Evolutionary conservation across 1,140 invertebrate species (phyloP), one percentile per base, ranked within the genome.

Genomic region (Heliconius hermathena): DNA sequence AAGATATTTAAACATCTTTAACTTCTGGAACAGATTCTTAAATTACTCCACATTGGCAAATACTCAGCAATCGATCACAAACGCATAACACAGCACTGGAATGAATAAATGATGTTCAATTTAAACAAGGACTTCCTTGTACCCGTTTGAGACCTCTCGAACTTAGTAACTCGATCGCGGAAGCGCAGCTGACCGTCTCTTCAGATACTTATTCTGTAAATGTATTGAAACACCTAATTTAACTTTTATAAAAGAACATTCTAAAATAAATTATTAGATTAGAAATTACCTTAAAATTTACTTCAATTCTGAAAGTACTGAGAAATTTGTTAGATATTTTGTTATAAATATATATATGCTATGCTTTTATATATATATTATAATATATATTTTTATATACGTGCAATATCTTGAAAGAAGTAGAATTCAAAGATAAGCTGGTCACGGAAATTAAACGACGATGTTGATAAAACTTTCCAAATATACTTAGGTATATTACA

Each of bases 31-130:
- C 60, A 29, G 60, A 29, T 66, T 66, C 13, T 26, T 29, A 26
- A 66, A 66, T 16, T 0, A 66, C 9, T 11, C 26, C 1, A 18
- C 9, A 66, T 66, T 1, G 13, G 11, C 26, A 66, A 66, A 66
- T 16, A 29, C 60, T 66, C 60, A 66, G 26, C 22, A 66, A 22
- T 66, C 29, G 22, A 29, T 66, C 60, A 66, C 60, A 66, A 29
- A 66, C 11, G 60, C 9, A 66, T 3, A 29, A 66, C 4, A 66
- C 22, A 66, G 26, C 22, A 66, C 29, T 29, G 60, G 26, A 74
- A 54, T 81, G 79, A 81, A 81, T 81, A 77, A 81, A 81, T 74
- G 41, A 77, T 81, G 75, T 66, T 70, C 71, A 81, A 81, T 81
- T 81, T 81, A 81, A 77, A 81, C 75, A 81, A 71, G 75, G 79